phyloP scores from a whole-genome alignment of 2,113 vertebrate species.

The Daubentonia madagascariensis region DNA sequence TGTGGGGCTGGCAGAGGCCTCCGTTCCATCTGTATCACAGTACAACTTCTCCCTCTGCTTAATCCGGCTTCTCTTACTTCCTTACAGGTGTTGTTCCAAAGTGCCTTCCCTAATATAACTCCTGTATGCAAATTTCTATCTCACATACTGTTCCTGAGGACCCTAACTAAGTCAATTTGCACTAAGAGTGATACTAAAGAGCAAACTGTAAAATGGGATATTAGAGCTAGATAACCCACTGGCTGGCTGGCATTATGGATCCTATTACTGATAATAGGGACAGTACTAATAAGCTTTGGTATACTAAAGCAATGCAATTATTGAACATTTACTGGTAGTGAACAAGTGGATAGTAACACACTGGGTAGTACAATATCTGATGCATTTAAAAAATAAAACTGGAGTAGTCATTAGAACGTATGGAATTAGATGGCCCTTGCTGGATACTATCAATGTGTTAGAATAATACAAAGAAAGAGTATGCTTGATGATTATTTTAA shows the following conservation, averaged over 20 bases:
- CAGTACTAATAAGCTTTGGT: neutral
- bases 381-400: neutral
- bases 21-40: neutral
- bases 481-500: neutral
- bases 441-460: neutral
- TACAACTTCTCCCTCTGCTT: neutral
- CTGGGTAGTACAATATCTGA: neutral
- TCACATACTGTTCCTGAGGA: neutral
- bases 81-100: neutral
- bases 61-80: neutral
- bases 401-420: neutral
- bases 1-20: neutral
- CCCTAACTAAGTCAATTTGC: neutral
- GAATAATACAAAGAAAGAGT: neutral
- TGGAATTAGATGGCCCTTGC: neutral
- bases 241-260: neutral
- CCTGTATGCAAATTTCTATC: neutral
- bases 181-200: neutral
- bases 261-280: neutral
- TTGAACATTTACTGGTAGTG: neutral
- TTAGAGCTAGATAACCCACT: neutral
- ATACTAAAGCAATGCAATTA: neutral
- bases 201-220: neutral
- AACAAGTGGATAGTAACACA: neutral
- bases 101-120: neutral